Evolutionary conservation across 2,888 invertebrate genomes (phyloP), one percentile per base, ranked within the genome.

Genomic region (Cephonodes hylas): DNA sequence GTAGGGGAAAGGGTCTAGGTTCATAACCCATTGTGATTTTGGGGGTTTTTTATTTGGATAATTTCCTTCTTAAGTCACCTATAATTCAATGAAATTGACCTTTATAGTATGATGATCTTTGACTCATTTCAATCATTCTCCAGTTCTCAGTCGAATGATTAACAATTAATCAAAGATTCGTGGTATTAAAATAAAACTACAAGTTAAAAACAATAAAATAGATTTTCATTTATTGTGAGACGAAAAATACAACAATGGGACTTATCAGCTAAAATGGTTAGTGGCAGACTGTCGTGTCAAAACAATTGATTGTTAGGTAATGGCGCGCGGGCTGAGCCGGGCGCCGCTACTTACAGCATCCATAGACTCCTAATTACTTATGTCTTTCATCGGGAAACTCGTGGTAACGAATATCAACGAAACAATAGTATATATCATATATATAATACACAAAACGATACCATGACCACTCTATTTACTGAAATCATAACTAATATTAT

Each of bases 191-290:
- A 91, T 90, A 72, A 89, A 92, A 92, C 89, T 69, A 83, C 89
- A 86, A 71, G 64, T 78, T 91, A 92, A 92, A 92, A 92, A 92
- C 92, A 92, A 92, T 92, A 91, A 92, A 92, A 92, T 92, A 92
- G 92, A 91, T 91, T 92, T 90, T 91, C 92, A 92, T 92, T 92
- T 92, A 92, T 91, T 92, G 91, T 92, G 92, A 92, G 92, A 92
- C 92, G 91, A 92, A 92, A 92, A 91, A 91, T 92, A 92, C 92
- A 92, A 92, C 92, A 92, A 92, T 92, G 91, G 92, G 91, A 90
- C 92, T 92, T 92, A 92, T 89, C 74, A 91, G 81, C 91, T 92
- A 92, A 83, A 86, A 91, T 91, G 91, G 90, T 91, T 91, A 92
- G 91, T 91, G 90, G 91, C 87, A 89, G 91, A 90, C 89, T 88